Evolutionary conservation across 2,113 vertebrate genomes (phyloP), one percentile per base, ranked within the genome.

Genomic region (Smithornis capensis): DNA sequence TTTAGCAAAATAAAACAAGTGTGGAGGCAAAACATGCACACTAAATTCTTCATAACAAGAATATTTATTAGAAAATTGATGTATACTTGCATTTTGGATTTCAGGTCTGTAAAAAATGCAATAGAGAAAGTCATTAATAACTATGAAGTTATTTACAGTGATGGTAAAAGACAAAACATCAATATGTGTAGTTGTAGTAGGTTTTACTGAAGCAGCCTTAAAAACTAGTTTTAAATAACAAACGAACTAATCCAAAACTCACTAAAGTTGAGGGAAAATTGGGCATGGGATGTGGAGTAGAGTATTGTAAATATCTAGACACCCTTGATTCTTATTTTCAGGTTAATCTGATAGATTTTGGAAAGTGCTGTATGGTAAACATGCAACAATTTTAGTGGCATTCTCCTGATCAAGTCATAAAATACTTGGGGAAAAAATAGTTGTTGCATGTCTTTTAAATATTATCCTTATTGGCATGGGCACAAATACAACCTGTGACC

Each of bases 1-100:
- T 94, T 97, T 96, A 96, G 90, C 88, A 92, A 94, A 92, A 94
- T 63, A 80, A 93, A 94, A 88, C 7, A 94, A 97, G 17, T 42
- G 53, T 65, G 38, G 71, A 94, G 44, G 42, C 79, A 95, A 94
- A 95, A 92, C 67, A 64, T 42, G 60, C 42, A 78, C 81, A 59
- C 22, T 94, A 94, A 97, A 94, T 96, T 88, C 90, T 94, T 95
- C 29, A 12, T 94, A 81, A 96, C 19, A 68, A 87, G 89, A 75
- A 63, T 74, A 80, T 64, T 68, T 79, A 28, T 81, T 89, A 65
- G 35, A 88, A 90, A 94, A 81, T 55, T 19, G 24, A 59, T 33
- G 2, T 42, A 35, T 35, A 47, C 18, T 71, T 80, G 28, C 19
- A 68, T 93, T 62, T 91, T 85, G 29, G 44, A 77, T 87, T 95